These are phyloP conservation scores for Enteromius afrohamiltoni DNA, from an alignment of 2,797 vertebrate genomes.

Conservation along the genomic window DNA sequence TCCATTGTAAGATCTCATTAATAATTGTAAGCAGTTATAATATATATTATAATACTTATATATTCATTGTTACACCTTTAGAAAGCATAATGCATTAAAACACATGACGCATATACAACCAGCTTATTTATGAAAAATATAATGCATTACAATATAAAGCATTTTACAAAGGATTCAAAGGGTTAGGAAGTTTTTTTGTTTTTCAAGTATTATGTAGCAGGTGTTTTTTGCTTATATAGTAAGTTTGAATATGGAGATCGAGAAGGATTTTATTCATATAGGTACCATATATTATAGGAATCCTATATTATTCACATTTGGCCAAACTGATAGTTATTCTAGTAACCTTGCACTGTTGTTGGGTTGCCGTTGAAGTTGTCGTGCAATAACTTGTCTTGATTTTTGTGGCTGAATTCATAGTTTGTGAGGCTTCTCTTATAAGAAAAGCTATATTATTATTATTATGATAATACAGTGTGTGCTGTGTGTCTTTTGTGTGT, in stretches of 20 bases:
- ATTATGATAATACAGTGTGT: neutral
- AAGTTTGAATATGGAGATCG: neutral
- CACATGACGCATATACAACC: neutral
- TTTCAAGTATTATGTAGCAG: neutral
- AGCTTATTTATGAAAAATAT: neutral
- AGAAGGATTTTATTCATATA: neutral
- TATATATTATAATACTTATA: neutral
- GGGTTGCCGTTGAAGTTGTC: neutral
- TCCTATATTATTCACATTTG: too few relatives aligned
- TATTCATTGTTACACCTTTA: neutral
- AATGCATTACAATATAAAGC: neutral
- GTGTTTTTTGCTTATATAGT: neutral
- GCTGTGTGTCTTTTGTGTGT: neutral
- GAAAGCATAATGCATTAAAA: neutral
- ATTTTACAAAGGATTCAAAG: neutral
- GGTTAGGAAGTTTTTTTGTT: neutral
- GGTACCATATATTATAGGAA: too few relatives aligned
- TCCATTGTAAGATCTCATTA: neutral
- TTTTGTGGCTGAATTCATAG: neutral
- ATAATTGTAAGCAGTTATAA: neutral
- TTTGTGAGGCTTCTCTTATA: neutral
- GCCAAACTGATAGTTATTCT: neutral
- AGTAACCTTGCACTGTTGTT: neutral
- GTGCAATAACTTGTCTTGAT: neutral
- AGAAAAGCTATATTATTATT: neutral